Evolutionary conservation across 92 coral and sea anemone genomes (phyloP).

Genomic region (Metridium senile): DNA sequence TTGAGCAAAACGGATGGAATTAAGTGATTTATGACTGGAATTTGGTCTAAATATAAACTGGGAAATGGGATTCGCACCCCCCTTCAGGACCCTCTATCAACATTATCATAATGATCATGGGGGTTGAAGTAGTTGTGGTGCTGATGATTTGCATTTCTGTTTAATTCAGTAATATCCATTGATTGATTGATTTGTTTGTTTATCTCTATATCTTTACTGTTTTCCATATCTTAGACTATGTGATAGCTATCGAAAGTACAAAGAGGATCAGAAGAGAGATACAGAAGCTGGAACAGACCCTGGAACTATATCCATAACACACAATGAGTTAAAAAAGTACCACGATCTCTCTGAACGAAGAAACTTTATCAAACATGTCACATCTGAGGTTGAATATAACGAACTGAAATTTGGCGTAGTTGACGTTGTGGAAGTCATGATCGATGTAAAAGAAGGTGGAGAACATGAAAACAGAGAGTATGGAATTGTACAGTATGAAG

Average conservation of each 20-base stretch:
- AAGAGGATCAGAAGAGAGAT: neutral
- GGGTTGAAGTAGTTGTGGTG: too few relatives aligned
- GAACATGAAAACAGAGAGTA: neutral
- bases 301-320: neutral
- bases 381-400: neutral
- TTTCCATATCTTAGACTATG: neutral
- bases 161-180: too few relatives aligned
- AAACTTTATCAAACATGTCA: neutral
- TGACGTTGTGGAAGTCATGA: neutral
- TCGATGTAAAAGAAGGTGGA: neutral
- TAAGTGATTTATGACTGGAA: too few relatives aligned
- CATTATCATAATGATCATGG: too few relatives aligned
- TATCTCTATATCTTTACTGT: neutral
- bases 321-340: neutral
- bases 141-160: too few relatives aligned
- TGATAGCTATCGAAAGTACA: neutral
- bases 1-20: too few relatives aligned
- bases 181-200: too few relatives aligned
- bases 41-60: too few relatives aligned
- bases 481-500: too few relatives aligned
- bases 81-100: too few relatives aligned
- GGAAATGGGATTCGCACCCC: too few relatives aligned
- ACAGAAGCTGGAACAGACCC: neutral
- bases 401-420: neutral
- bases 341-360: conserved; percentile 9